Evolutionary conservation across 1,140 invertebrate species (phyloP).

Genomic region (Steinernema feltiae): DNA sequence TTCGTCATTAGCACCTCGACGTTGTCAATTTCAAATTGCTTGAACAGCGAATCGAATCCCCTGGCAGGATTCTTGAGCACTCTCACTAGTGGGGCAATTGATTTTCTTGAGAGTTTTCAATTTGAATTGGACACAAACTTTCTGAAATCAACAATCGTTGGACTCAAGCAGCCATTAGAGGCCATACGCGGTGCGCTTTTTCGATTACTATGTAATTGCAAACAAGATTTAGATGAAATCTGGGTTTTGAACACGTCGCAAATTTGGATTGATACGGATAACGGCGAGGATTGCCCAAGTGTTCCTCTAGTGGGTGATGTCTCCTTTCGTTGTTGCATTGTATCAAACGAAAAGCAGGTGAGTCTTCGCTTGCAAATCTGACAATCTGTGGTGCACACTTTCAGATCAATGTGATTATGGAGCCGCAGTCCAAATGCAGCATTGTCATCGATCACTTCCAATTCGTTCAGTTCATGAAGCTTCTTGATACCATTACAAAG

Average conservation of each 20-base stretch:
- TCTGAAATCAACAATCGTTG: not conserved
- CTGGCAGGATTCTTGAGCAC: not conserved
- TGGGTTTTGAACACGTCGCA: conserved; percentile 30
- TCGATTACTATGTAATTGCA: conserved; percentile 7
- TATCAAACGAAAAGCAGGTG: not conserved
- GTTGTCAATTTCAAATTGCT: conserved; percentile 27
- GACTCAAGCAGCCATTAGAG: not conserved
- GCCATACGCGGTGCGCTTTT: not conserved
- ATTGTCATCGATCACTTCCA: conserved; percentile 46
- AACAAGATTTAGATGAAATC: not conserved
- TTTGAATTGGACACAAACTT: not conserved
- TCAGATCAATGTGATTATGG: conserved; percentile 31
- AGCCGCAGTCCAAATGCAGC: conserved; percentile 28
- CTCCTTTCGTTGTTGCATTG: not conserved
- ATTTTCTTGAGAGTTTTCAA: not conserved
- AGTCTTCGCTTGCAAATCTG: not conserved
- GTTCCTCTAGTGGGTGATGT: conserved; percentile 33
- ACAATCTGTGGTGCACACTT: conserved; percentile 6
- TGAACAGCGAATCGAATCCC: not conserved
- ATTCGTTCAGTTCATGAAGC: conserved; percentile 37
- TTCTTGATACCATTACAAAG: conserved; percentile 31
- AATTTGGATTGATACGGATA: conserved; percentile 39
- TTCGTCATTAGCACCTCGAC: conserved; percentile 37
- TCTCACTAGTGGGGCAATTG: not conserved
- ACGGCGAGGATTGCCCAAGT: conserved; percentile 23